phyloP scores from a whole-genome alignment of 2,797 vertebrate genomes.

The Rhyacichthys aspro region DNA sequence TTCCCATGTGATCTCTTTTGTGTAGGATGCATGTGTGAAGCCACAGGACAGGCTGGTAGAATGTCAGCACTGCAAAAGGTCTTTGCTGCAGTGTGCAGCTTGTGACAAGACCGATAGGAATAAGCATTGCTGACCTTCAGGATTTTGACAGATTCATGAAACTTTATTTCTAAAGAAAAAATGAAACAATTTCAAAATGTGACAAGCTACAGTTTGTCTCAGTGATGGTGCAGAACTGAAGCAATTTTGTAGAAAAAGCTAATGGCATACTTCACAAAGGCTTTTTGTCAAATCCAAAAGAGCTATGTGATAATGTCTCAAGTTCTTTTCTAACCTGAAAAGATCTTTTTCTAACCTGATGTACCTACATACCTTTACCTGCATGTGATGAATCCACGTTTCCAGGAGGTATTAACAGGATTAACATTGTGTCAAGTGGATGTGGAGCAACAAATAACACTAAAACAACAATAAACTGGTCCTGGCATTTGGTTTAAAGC shows the following conservation, averaged over 20 bases:
- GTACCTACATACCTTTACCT: no score
- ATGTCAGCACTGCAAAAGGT: slow-evolving; percentile 24
- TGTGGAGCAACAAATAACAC: no score
- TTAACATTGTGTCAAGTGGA: no score
- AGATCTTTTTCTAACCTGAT: no score
- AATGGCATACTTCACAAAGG: background rate
- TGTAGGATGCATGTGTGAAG: background rate
- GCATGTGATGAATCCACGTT: no score
- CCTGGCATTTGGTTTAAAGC: no score
- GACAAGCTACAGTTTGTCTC: slow-evolving; percentile 20
- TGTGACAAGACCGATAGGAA: slow-evolving; percentile 32
- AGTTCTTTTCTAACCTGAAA: no score
- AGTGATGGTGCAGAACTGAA: background rate
- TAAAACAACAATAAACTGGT: no score
- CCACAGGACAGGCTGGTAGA: background rate
- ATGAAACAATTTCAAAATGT: slow-evolving; percentile 11
- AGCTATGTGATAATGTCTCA: background rate
- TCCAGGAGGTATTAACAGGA: no score
- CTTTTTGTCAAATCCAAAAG: background rate
- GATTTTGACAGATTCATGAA: slow-evolving; percentile 46
- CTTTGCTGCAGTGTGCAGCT: slow-evolving; percentile 8
- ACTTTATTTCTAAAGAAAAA: slow-evolving; percentile 32
- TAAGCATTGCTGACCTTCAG: slow-evolving; percentile 51
- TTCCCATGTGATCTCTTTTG: background rate
- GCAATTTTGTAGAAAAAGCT: background rate